Base-by-base conservation (phyloP, 2,888 invertebrate species). In the Agelastica alni region DNA sequence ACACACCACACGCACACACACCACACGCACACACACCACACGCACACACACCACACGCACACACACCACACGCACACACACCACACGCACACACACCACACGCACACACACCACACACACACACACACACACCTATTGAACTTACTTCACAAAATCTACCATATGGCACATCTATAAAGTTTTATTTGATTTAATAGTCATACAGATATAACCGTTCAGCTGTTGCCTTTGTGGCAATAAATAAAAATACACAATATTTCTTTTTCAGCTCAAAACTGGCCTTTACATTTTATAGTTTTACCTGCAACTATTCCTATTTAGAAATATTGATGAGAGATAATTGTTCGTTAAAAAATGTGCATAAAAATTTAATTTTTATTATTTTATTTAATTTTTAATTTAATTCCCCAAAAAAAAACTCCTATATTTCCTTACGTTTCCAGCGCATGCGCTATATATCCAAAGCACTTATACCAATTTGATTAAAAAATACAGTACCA, bases 131-230 rank as follows among this genome's bases (percentile, higher is more conserved):
- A 69, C 69, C 68, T 69, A 66, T 60, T 61, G 59, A 53, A 63
- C 59, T 56, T 63, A 61, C 60, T 67, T 63, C 60, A 63, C 63
- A 62, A 63, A 65, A 68, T 66, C 67, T 72, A 69, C 70, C n/a
- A 72, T 71, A 71, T 70, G 71, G 69, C 59, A 59, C 64, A 67
- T 64, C 70, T 67, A 71, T 73, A 73, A 73, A 73, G 63, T 72
- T 73, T 72, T 72, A 71, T 71, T 71, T 70, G 69, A 70, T 71
- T 68, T 67, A 68, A 69, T 69, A 68, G 68, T 61, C 60, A 65
- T 65, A 62, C 63, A 61, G 62, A 64, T 65, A 63, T 61, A 58
- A 46, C 57, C 61, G 60, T 64, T 62, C 61, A 58, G 54, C 52
- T 59, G 56, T 60, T 61, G 62, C 62, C 60, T 58, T 56, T 59